phyloP scores from a whole-genome alignment of 2,113 vertebrate genomes.

The Lamprologus speciosus region DNA sequence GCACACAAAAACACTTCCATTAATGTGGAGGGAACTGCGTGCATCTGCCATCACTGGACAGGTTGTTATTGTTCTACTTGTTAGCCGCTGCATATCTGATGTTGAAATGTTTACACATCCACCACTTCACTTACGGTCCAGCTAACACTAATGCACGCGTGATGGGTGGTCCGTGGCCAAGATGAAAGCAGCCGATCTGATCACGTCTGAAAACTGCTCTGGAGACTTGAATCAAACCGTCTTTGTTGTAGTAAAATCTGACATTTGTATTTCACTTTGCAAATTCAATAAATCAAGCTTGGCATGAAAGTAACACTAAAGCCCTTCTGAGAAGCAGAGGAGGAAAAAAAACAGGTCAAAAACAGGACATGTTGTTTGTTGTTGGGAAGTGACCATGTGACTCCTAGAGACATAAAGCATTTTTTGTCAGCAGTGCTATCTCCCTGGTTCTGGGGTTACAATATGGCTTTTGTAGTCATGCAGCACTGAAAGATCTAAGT shows the following conservation, averaged over 20 bases:
- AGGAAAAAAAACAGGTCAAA: slow-evolving; percentile 27
- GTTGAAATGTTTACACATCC: background rate
- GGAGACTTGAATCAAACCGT: background rate
- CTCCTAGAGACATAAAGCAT: slow-evolving; percentile 59
- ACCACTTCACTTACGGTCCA: background rate
- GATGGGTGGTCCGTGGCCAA: background rate
- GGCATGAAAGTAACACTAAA: background rate
- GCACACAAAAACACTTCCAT: background rate
- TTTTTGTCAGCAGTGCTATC: slow-evolving; percentile 63
- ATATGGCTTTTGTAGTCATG: slow-evolving; percentile 72
- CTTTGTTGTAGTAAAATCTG: background rate
- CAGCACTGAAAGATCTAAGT: slow-evolving; percentile 64
- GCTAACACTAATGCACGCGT: background rate
- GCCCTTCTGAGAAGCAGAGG: slow-evolving; percentile 8
- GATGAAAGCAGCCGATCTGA: background rate
- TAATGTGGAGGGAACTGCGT: background rate
- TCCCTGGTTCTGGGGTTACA: slow-evolving; percentile 62
- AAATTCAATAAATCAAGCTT: background rate
- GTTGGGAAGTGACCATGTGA: slow-evolving; percentile 66
- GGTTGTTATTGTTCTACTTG: background rate
- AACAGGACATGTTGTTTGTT: slow-evolving; percentile 36
- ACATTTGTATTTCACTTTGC: background rate
- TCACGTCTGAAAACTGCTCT: background rate
- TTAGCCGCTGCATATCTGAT: background rate
- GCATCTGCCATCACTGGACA: background rate